phyloP scores from a whole-genome alignment of 2,797 vertebrate genomes.

The Loriculus beryllinus region DNA sequence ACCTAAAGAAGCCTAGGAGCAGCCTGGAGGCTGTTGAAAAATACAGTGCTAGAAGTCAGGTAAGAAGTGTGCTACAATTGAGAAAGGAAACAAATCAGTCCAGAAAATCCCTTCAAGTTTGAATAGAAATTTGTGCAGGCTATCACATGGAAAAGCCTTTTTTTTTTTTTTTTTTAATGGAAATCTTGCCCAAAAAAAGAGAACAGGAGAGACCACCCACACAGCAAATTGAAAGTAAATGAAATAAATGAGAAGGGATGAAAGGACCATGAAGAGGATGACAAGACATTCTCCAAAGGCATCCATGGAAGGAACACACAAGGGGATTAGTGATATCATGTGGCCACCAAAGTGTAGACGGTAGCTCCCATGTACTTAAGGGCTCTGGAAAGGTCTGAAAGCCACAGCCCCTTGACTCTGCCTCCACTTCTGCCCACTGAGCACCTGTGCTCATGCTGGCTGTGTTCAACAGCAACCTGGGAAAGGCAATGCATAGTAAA shows the following conservation, averaged over 20 bases:
- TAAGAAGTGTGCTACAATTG: neutral
- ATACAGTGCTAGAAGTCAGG: neutral
- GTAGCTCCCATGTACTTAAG: accelerated
- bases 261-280: neutral
- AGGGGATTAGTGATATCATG: neutral
- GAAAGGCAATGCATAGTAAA: neutral
- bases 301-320: neutral
- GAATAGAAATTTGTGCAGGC: neutral
- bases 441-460: neutral
- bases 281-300: neutral
- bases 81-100: neutral
- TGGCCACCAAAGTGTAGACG: neutral
- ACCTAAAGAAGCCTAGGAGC: neutral
- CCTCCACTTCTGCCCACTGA: neutral
- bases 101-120: neutral
- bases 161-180: neutral
- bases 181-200: neutral
- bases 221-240: neutral
- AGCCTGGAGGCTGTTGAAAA: conserved; percentile 21
- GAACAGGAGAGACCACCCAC: neutral
- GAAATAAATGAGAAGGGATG: neutral
- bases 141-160: neutral
- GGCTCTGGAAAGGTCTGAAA: neutral
- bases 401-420: accelerated
- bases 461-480: neutral